Base-by-base conservation (phyloP, 2,113 vertebrate genomes). In the Megaceryle maxima region DNA sequence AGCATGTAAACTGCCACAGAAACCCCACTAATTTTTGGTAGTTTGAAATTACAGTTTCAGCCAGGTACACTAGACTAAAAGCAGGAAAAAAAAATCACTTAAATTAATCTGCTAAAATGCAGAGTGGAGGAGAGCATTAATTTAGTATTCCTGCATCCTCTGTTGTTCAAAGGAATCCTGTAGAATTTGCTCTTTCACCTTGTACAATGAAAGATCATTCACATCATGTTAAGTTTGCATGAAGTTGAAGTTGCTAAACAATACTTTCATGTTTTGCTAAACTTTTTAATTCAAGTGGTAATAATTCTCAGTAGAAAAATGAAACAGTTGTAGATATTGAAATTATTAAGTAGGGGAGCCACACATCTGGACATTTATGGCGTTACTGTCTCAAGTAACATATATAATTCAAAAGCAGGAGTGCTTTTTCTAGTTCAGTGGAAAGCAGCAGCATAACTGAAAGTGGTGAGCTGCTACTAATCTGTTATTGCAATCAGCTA, bases 401-500 rank as follows among this genome's bases (percentile, higher is more conserved):
- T 59, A 44, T 85, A 56, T 16, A 89, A 91, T 78, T 90, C 83
- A 87, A 92, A 94, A 79, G 29, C 68, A 86, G 60, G 62, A 78
- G n/a, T 81, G 21, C 41, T 83, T 94, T 95, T 92, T 91, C 48
- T 88, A 83, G 73, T 78, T 96, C 87, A 91, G 50, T 72, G 63
- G 51, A 94, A 94, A 83, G 62, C 25, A 83, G 43, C 21, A 60
- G 25, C 1, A 2, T 74, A 92, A 64, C 88, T 92, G 94, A 87
- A 80, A 95, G 67, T 13, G 18, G 56, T 2, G 22, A 96, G 75
- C 87, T 91, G 53, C 60, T 94, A 31, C 87, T 92, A 66, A 96
- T 96, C 96, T 97, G 87, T 92, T 96, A 59, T 53, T 97, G 64
- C 79, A 87, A 83, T 97, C 94, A 90, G 76, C 84, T 96, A 48